Conservation (phyloP, 1,140 invertebrate genomes). For the Zaprionus taronus region DNA sequence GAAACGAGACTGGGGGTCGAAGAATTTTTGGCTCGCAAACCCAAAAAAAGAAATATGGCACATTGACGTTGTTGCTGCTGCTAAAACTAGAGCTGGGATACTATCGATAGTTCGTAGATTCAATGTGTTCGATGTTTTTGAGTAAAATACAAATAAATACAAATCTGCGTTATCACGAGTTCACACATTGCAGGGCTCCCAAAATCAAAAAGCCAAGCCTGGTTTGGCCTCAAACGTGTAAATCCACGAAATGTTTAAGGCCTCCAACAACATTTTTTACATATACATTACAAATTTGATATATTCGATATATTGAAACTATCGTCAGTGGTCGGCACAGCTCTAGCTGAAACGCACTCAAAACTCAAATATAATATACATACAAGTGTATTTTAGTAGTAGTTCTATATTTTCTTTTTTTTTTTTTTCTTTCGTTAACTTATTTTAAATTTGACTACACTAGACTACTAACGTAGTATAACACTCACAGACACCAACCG, state of each 20-base stretch:
- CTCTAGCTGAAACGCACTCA: constrained; percentile 17
- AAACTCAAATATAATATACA: constrained; percentile 48
- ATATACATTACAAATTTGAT: no score
- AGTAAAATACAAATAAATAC: no score
- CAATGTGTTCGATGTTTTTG: no score
- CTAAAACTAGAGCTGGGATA: constrained; percentile 28
- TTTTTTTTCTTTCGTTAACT: constrained; percentile 32
- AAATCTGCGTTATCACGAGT: no score
- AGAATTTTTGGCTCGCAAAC: constrained; percentile 67
- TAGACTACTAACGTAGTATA: neutral
- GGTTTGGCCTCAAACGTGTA: no score
- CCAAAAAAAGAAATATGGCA: constrained; percentile 69
- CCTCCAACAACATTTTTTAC: no score
- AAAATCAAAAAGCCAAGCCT: no score
- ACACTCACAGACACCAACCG: constrained; percentile 26
- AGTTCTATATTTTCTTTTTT: constrained; percentile 3
- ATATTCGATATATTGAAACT: no score
- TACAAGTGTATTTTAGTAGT: constrained; percentile 9
- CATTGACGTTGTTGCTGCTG: constrained; percentile 59
- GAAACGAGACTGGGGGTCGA: constrained; percentile 40
- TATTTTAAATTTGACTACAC: constrained; percentile 33
- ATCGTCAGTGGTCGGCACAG: no score
- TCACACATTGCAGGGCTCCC: no score
- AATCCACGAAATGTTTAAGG: no score
- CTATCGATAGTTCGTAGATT: no score